Evolutionary conservation across 2,113 vertebrate genomes (phyloP), one percentile per base, ranked within the genome.

Genomic region (Odobenus rosmarus): DNA sequence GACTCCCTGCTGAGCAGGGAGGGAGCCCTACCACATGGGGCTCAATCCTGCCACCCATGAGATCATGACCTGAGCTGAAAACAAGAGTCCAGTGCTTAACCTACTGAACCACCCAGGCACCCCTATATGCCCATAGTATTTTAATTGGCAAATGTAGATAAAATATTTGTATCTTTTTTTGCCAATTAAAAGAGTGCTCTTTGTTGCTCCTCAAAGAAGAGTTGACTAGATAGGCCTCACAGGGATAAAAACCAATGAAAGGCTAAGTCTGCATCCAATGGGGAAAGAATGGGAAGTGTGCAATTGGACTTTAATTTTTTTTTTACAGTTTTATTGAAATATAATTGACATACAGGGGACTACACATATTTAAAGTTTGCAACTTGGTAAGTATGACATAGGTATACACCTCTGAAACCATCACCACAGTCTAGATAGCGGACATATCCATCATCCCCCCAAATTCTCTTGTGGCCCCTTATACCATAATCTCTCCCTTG

Each of bases 71-170:
- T 36, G 18, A 69, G 67, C 67, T 4, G 8, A 69, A 69, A 69
- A 33, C 67, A 69, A 36, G 33, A 69, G 67, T n/a, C 67, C 16
- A 0, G 36, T 3, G 33, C 67, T 69, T n/a, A 69, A n/a, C 16
- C 67, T 19, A 69, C 33, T 36, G 67, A 69, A 33, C 16, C 18
- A 69, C 67, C 67, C 33, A 69, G 33, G 67, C n/a, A 13, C 33
- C 67, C 18, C 62, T 81, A 71, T 92, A 18, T 64, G 33, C 61
- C 55, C 95, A 83, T 83, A 88, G 33, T 76, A 95, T 87, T 95
- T 93, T 92, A 94, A 61, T 49, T 94, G 31, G 14, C 71, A 90
- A 53, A 74, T 26, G 23, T 51, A 74, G 55, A 76, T 86, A 69
- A 94, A 96, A 80, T 72, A 82, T 11, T 2, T 61, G 59, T 64